Evolutionary conservation across 2,888 invertebrate species (phyloP), one percentile per base, ranked within the genome.

Genomic region (Calliopum simillimum): DNA sequence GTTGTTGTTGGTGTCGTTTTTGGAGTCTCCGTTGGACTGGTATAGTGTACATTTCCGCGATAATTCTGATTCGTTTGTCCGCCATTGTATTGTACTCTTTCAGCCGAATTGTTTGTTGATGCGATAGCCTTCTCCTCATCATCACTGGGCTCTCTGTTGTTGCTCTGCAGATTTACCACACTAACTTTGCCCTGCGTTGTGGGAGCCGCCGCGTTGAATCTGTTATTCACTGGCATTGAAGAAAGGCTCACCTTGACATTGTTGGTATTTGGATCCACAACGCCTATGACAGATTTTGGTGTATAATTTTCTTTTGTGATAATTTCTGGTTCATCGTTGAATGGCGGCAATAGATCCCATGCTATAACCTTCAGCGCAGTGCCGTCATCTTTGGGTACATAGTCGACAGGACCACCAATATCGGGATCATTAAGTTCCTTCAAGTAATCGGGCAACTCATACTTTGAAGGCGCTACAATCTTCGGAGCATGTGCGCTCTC

Each of bases 341-440:
- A 2, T 19, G 79, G 84, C 1, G 84, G 86, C 74, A 84, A 21
- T 43, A 84, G 75, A 71, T 84, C 84, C 86, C 86, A 84, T 19
- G 84, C 85, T n/a, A 84, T 77, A 2, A 84, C 78, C 41, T 79
- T 83, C 0, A 82, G 73, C 0, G 78, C 76, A 0, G 75, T 72
- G 1, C 72, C 76, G 61, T 78, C 69, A 3, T 78, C 74, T 2
- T 76, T 61, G 0, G 83, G 83, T 3, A 72, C 70, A 76, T 82
- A 83, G 0, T 76, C 75, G 12, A 84, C 81, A 0, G 83, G 82
- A 4, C 83, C 83, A 11, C 63, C 81, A 41, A 83, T 81, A 21
- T 83, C 73, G 0, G 79, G 76, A 67, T 83, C 83, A 74, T 83
- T 81, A 55, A 83, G 69, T 41, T 80, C 82, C n/a, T 77, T 71